Percentiles rank a stretch among this genome's conserved stretches.
These are phyloP conservation scores for Drosophila heteroneura DNA, from an alignment of 2,888 invertebrate species.

Conservation along the genomic window DNA sequence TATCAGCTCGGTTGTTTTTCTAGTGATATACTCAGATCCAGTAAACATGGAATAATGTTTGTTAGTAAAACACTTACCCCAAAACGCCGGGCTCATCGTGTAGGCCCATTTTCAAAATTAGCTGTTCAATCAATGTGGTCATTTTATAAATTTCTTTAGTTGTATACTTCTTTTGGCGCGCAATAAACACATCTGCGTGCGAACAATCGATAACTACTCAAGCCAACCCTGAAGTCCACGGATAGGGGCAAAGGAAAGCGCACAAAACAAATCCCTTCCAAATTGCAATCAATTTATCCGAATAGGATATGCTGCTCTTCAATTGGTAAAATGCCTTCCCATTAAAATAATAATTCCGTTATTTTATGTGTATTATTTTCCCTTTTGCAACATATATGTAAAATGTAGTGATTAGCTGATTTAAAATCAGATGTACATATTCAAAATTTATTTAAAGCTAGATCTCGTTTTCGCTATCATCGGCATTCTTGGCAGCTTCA, in stretches of 20 bases:
- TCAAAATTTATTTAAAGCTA: conserved; percentile 56
- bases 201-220: background rate
- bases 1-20: conserved; percentile 83
- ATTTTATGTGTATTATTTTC: conserved; percentile 32
- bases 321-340: background rate
- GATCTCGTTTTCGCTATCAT: conserved; percentile 88
- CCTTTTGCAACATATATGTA: conserved; percentile 35
- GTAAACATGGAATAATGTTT: background rate
- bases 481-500: conserved; percentile 89
- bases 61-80: conserved; percentile 64
- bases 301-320: background rate
- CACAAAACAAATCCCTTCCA: background rate
- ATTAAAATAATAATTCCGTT: conserved; percentile 1
- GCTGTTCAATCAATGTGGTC: conserved; percentile 80
- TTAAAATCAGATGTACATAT: conserved; percentile 47
- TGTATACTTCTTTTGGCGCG: conserved; percentile 53
- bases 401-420: conserved; percentile 39
- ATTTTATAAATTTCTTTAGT: conserved; percentile 47
- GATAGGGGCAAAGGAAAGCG: too few species aligned
- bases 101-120: conserved; percentile 82
- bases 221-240: background rate
- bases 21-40: conserved; percentile 31
- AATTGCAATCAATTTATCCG: background rate
- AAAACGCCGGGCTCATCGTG: conserved; percentile 74
- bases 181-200: conserved; percentile 22